Percentiles rank a stretch among this genome's conserved stretches.
phyloP scores from a whole-genome alignment of 2,113 vertebrate genomes.

The Lycaon pictus region DNA sequence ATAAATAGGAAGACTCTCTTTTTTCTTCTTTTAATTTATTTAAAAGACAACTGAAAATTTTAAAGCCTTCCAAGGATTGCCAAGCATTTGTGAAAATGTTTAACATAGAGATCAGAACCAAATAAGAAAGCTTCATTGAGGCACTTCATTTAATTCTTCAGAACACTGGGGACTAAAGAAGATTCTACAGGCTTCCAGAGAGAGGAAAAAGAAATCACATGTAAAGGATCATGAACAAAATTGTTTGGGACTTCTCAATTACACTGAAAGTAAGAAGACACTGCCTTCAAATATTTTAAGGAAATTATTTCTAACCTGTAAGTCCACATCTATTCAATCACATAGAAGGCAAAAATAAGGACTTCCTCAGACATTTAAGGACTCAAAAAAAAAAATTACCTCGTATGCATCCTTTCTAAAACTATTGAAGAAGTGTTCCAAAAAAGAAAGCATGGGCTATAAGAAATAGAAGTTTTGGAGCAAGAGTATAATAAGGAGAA shows the following conservation, averaged over 20 bases:
- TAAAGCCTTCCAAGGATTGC: background rate
- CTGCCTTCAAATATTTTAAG: background rate
- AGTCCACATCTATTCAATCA: background rate
- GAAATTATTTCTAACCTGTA: background rate
- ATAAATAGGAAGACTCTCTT: background rate
- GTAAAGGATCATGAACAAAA: background rate
- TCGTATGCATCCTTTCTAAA: background rate
- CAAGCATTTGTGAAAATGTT: slow-evolving; percentile 1
- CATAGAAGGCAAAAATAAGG: background rate
- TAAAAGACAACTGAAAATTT: slow-evolving; percentile 9
- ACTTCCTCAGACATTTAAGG: background rate
- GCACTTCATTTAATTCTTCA: background rate
- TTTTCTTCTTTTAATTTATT: background rate
- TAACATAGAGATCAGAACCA: slow-evolving; percentile 4
- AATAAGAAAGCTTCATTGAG: background rate
- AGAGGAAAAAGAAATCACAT: background rate
- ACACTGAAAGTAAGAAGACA: background rate
- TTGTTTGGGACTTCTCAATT: background rate
- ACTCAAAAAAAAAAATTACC: background rate
- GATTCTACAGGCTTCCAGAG: background rate
- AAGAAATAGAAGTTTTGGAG: background rate
- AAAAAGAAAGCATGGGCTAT: background rate
- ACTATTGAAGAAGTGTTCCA: background rate
- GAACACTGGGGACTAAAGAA: background rate
- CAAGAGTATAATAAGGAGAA: background rate